Conservation (phyloP, 1,140 invertebrate genomes). For the Coelopa frigida region DNA sequence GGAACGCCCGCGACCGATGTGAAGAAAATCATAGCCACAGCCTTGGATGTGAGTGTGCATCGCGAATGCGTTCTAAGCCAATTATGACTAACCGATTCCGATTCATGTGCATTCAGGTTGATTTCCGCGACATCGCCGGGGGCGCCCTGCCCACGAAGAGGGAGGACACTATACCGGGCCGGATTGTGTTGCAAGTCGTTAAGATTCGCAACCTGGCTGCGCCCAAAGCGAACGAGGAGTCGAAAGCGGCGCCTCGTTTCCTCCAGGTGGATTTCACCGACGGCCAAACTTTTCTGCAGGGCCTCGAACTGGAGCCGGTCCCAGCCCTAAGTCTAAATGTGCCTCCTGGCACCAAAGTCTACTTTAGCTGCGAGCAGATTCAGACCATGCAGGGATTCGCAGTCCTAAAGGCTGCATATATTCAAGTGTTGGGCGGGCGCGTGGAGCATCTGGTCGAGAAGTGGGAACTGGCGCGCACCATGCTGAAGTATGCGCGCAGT, state of each 20-base stretch:
- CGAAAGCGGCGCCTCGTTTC: constrained; percentile 69
- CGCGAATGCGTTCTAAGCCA: no score
- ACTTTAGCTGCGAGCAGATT: constrained; percentile 48
- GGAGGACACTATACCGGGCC: constrained; percentile 57
- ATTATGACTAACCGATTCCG: background rate
- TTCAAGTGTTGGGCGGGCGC: constrained; percentile 69
- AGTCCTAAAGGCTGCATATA: constrained; percentile 58
- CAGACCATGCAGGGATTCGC: constrained; percentile 62
- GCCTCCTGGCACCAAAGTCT: constrained; percentile 66
- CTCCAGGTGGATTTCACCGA: constrained; percentile 77
- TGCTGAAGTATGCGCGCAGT: constrained; percentile 64
- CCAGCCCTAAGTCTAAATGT: constrained; percentile 62
- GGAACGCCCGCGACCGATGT: constrained; percentile 50
- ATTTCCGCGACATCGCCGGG: constrained; percentile 69
- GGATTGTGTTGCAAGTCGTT: constrained; percentile 78
- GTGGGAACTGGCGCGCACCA: constrained; percentile 78
- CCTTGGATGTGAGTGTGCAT: constrained; percentile 68
- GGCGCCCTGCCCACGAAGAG: constrained; percentile 51
- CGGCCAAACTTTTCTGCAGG: constrained; percentile 70
- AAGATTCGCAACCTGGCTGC: constrained; percentile 80
- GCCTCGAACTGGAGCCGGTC: constrained; percentile 60
- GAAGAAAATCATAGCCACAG: constrained; percentile 57
- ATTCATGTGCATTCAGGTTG: constrained; percentile 52
- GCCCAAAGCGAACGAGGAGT: constrained; percentile 85
- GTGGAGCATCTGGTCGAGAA: constrained; percentile 79